A percentile compares a stretch with the other conserved stretches of the same genome.
Conservation (phyloP, 92 coral and sea anemone species). For the Metridium senile region DNA sequence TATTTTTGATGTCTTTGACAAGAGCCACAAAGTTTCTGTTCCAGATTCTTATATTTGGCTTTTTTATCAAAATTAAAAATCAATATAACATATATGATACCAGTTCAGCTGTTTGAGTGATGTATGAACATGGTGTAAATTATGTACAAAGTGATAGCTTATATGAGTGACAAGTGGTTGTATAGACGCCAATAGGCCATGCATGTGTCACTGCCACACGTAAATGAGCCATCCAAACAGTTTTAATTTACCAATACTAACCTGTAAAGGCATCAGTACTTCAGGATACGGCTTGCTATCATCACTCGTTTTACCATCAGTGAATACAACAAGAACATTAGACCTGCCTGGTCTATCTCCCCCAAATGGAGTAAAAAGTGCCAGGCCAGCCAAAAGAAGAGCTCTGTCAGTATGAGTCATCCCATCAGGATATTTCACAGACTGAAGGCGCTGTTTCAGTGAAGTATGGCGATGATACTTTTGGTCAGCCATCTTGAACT, state of each 20-base stretch:
- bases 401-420: conserved; percentile 58
- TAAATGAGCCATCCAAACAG: too few species aligned
- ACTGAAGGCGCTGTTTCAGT: conserved; percentile 30
- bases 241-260: background rate
- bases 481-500: conserved; percentile 26
- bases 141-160: too few species aligned
- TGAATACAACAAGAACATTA: conserved; percentile 44
- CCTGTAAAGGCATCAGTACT: conserved; percentile 49
- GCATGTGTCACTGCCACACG: background rate
- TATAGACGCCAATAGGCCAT: too few species aligned
- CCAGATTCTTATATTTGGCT: too few species aligned
- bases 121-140: too few species aligned
- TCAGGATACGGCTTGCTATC: conserved; percentile 40
- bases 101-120: too few species aligned
- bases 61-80: too few species aligned
- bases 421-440: conserved; percentile 41
- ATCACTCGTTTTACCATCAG: conserved; percentile 42
- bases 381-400: conserved; percentile 20
- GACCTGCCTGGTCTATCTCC: conserved; percentile 34
- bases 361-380: conserved; percentile 22
- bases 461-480: conserved; percentile 25
- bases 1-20: too few species aligned
- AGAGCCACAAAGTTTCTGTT: too few species aligned
- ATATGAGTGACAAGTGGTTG: too few species aligned
- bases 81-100: too few species aligned